Evolutionary conservation across 2,113 vertebrate genomes (phyloP), one percentile per base, ranked within the genome.

Genomic region (Gavialis gangeticus): DNA sequence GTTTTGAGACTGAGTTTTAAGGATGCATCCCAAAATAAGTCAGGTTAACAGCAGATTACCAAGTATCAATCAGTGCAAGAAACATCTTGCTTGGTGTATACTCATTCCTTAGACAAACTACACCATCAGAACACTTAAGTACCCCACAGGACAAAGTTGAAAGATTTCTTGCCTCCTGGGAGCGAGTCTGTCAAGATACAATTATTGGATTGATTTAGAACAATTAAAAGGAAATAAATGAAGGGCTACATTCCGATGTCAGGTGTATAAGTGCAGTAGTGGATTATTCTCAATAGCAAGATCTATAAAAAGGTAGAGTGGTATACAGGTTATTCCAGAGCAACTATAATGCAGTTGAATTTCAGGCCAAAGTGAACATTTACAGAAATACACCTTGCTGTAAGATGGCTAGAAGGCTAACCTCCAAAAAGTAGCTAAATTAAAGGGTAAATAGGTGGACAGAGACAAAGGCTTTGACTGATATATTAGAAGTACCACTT

Each of bases 401-500:
- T 93, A 92, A 96, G 92, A 91, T 93, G 92, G 89, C 89, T 94
- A 94, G 95, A 84, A 95, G 95, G 94, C 92, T 94, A 93, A 79
- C 91, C 90, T 88, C 82, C 93, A 94, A 95, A 84, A 90, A 95
- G 75, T 91, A 90, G 80, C 95, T 92, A 88, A 75, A 91, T 85
- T 93, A 87, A 91, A 91, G 58, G 92, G 95, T 85, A 94, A 95
- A 92, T 91, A 93, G 94, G 75, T 82, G 84, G 89, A 95, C 9
- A 0, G 92, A 89, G 92, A 96, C 88, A 79, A 94, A 95, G 90
- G 82, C 64, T 95, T 94, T 92, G 94, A 97, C 93, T 95, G 96
- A 95, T 96, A 95, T 96, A 96, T 95, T 96, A 97, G 15, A 97
- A 96, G 96, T 96, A 97, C 96, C 93, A 96, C 94, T 34, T 73